Evolutionary conservation across 1,140 invertebrate species (phyloP), one percentile per base, ranked within the genome.

Genomic region (Neodiprion pinetum): DNA sequence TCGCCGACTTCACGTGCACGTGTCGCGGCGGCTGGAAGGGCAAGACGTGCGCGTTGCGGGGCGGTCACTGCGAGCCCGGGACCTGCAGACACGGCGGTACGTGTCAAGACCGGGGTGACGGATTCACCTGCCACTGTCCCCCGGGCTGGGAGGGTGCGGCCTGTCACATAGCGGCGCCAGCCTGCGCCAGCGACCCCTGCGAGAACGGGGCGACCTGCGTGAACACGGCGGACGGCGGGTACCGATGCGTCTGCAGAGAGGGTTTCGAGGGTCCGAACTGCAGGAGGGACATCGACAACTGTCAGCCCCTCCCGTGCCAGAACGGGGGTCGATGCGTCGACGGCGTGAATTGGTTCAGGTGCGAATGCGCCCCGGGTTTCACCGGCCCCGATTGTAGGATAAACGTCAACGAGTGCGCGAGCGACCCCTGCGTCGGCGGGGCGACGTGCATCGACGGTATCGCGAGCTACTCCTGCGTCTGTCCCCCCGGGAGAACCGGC

Each of bases 21-120:
- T 96, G 94, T 83, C 89, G 90, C 70, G 91, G 92, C 74, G 93
- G 92, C n/a, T 95, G 94, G 94, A 94, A 95, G 86, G 95, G 94
- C 77, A 93, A 93, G 81, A 94, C 93, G 0, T 95, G 94, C 81
- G 90, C 91, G 12, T 84, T 93, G 3, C 89, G 91, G 73, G 91
- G 92, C 50, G 89, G 91, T 47, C 92, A 93, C 79, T 93, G 92
- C 77, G 92, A 93, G 76, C 90, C 90, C 47, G 88, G 88, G 3
- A 93, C 92, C 1, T 93, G 92, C 77, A 89, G 90, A 67, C 92
- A 93, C 81, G 91, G 92, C 5, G 92, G 93, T 1, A 92, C 91
- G 0, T 94, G 93, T 77, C 90, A 92, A 71, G 93, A 93, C 79
- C 86, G 91, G 9, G 93, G 92, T 0, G 91, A 91, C 74, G 90